A percentile compares a stretch with the other conserved stretches of the same genome.
These are phyloP conservation scores for Acanthisitta chloris DNA, from an alignment of 2,113 vertebrate species.

Conservation along the genomic window DNA sequence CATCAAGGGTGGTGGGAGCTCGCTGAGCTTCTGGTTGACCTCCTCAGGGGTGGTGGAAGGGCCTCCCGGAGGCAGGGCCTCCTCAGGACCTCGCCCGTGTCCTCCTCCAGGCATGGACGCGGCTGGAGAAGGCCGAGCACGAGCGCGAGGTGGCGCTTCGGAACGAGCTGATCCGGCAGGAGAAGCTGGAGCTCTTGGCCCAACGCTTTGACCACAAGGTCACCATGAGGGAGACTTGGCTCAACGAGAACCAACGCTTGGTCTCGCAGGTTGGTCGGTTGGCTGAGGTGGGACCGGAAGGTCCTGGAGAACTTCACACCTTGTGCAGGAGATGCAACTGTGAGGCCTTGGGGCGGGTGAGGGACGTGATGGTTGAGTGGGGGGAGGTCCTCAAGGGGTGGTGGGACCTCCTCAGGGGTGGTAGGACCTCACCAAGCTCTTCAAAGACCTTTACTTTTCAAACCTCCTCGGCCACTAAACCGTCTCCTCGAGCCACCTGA, in stretches of 20 bases:
- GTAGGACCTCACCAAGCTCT: too few species aligned
- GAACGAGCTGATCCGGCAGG: slow-evolving; percentile 92
- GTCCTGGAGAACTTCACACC: too few species aligned
- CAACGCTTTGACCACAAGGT: slow-evolving; percentile 96
- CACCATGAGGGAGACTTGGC: slow-evolving; percentile 93
- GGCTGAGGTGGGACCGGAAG: fast-evolving
- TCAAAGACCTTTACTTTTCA: too few species aligned
- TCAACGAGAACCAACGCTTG: slow-evolving; percentile 93
- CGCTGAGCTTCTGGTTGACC: too few species aligned
- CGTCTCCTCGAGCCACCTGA: too few species aligned
- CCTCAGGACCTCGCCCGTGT: too few species aligned
- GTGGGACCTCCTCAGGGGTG: too few species aligned
- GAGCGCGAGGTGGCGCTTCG: slow-evolving; percentile 88
- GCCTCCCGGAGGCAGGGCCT: too few species aligned
- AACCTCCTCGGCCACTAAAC: too few species aligned
- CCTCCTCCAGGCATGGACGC: slow-evolving; percentile 82
- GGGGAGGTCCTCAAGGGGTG: background rate
- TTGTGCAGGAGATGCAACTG: too few species aligned
- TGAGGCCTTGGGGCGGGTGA: background rate
- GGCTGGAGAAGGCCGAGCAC: slow-evolving; percentile 92
- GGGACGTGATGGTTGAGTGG: background rate
- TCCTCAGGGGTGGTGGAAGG: background rate
- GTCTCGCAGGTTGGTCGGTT: slow-evolving; percentile 84
- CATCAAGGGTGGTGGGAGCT: too few species aligned
- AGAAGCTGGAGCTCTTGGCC: slow-evolving; percentile 81